Evolutionary conservation across 2,888 invertebrate species (phyloP).

Genomic region (Trachelus stipa): DNA sequence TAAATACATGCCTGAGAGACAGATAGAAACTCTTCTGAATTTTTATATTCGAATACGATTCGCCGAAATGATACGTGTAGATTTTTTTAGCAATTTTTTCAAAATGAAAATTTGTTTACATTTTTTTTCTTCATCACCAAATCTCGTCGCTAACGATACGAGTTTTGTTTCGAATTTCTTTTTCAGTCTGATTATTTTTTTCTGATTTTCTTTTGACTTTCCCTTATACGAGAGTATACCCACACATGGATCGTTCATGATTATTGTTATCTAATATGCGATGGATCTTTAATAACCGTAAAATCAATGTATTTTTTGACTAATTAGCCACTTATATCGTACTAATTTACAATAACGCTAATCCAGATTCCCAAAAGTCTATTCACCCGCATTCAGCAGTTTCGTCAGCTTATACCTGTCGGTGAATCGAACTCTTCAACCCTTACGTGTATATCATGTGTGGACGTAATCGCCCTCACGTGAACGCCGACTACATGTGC

Average conservation of each 20-base stretch:
- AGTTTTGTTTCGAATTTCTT: background rate
- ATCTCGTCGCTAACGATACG: background rate
- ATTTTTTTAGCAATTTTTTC: background rate
- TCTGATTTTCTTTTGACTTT: background rate
- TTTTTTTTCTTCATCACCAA: background rate
- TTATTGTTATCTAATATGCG: background rate
- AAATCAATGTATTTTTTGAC: slow-evolving; percentile 28
- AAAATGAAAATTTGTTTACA: too few relatives aligned
- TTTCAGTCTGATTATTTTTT: background rate
- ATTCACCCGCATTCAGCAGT: slow-evolving; percentile 6
- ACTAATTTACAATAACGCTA: slow-evolving; percentile 48
- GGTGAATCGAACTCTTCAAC: slow-evolving; percentile 10
- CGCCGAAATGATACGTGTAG: background rate
- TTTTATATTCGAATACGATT: background rate
- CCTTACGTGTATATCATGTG: background rate
- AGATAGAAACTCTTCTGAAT: background rate
- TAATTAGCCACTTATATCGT: slow-evolving; percentile 52
- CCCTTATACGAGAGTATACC: background rate
- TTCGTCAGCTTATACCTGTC: slow-evolving; percentile 20
- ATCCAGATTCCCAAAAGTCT: slow-evolving; percentile 41
- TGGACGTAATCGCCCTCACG: slow-evolving; percentile 35
- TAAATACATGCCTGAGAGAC: background rate
- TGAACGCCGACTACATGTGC: slow-evolving; percentile 34
- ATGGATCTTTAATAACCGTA: background rate
- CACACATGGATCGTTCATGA: background rate